Base-by-base conservation (phyloP, 1,140 invertebrate genomes). In the Pachypsylla venusta region DNA sequence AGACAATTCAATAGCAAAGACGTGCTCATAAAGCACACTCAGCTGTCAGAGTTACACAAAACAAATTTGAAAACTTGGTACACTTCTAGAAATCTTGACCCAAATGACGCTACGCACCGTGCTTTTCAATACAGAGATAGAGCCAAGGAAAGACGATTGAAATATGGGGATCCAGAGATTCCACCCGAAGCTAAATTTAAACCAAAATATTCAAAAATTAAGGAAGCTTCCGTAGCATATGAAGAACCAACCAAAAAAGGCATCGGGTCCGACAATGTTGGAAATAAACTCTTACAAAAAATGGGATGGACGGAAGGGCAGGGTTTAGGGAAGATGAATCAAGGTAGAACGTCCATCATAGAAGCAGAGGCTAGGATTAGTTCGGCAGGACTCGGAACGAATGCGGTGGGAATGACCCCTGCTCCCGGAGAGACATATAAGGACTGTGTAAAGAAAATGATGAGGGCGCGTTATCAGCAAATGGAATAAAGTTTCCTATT, bases 261-360 rank as follows among this genome's bases (percentile, higher is more conserved):
- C 0, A 90, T 96, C 53, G 85, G 87, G 14, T 83, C 84, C 0
- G 86, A 87, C 61, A 93, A 93, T 71, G 85, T 94, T 64, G 93
- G 93, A 1, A 95, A 85, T 73, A 88, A 89, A 71, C 75, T 99
- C 65, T 70, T 99, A 40, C 93, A 98, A 73, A 97, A 94, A 74
- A 98, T 98, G 95, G 96, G 96, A 0, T 99, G 96, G 95, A 87
- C 83, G 4, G 89, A 93, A 70, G 96, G 95, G 1, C 83, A 91
- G 78, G 96, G 96, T 0, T 74, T 98, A 12, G 96, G 95, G 2
- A 90, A 88, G 69, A 78, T 79, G 27, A 90, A 92, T 69, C 93
- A 98, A 75, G 94, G 94, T n/a, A 79, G 91, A 65, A 89, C 89
- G 5, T 87, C 84, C 53, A 93, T 93, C 54, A 89, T 96, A 61